A percentile compares a stretch with the other conserved stretches of the same genome.
These are phyloP conservation scores for Halichoerus grypus DNA, from an alignment of 2,113 vertebrate species.

Conservation along the genomic window DNA sequence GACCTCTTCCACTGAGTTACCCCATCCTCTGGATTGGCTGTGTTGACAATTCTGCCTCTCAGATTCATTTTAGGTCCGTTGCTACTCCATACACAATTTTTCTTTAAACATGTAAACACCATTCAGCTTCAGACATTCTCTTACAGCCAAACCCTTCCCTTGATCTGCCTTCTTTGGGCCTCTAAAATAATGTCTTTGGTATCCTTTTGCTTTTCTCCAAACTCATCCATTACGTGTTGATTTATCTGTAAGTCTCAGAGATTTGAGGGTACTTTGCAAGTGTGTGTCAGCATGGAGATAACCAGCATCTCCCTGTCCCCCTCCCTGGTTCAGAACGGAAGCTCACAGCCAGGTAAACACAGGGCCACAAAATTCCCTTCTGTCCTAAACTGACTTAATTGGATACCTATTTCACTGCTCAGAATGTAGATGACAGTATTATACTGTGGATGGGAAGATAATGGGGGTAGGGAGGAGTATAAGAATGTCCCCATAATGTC, in stretches of 20 bases:
- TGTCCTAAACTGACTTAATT: background rate
- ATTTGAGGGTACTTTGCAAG: background rate
- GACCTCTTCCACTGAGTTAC: background rate
- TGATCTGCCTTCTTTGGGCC: background rate
- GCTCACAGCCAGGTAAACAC: background rate
- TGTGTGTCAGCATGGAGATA: background rate
- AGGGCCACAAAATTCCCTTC: background rate
- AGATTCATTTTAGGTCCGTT: background rate
- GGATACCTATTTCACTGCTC: background rate
- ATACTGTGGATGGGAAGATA: background rate
- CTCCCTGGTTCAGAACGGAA: background rate
- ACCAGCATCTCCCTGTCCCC: background rate
- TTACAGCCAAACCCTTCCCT: background rate
- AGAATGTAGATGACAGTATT: background rate
- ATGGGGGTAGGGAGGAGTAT: background rate
- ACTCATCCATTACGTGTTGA: background rate
- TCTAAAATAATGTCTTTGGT: background rate
- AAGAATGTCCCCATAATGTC: background rate
- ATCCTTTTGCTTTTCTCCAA: background rate
- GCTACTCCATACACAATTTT: background rate
- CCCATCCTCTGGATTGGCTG: background rate
- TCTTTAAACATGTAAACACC: background rate
- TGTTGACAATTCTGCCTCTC: background rate
- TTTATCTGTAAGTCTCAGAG: constrained; percentile 4
- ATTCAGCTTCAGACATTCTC: background rate